Evolutionary conservation across 92 coral and sea anemone species (phyloP).

Genomic region (Galaxea fascicularis): DNA sequence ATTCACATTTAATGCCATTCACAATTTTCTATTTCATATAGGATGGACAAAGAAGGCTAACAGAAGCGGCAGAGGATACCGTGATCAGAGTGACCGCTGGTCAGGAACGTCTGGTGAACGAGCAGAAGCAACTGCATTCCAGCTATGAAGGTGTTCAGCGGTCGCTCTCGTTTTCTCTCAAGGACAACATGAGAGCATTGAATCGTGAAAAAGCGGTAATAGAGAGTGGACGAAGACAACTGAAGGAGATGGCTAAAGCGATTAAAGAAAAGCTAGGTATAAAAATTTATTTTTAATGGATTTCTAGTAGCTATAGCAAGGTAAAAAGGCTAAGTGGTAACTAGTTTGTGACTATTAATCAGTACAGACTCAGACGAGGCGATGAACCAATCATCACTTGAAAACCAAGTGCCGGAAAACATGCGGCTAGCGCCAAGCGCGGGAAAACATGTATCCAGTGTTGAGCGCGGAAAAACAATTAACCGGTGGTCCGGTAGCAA

Average conservation of each 20-base stretch:
- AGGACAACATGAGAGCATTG: constrained; percentile 75
- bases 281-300: neutral
- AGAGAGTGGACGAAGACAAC: constrained; percentile 74
- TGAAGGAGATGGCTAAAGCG: constrained; percentile 81
- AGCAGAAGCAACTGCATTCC: constrained; percentile 77
- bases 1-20: neutral
- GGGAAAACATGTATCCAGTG: too few species aligned
- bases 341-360: neutral
- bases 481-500: neutral
- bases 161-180: constrained; percentile 69
- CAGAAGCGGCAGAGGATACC: constrained; percentile 76
- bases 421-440: too few species aligned
- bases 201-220: constrained; percentile 83
- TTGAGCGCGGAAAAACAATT: too few species aligned
- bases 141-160: constrained; percentile 81
- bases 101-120: constrained; percentile 76
- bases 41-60: constrained; percentile 81
- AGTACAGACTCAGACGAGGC: too few species aligned
- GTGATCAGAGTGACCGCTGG: constrained; percentile 89
- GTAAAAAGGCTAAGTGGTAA: too few species aligned
- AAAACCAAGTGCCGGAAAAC: too few species aligned
- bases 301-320: too few species aligned
- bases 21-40: constrained; percentile 1
- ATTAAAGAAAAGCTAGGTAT: constrained; percentile 82
- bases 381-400: too few species aligned